Percentiles rank a stretch among this genome's conserved stretches.
These are phyloP conservation scores for Holothuria glaberrima DNA, from an alignment of 35 echinoderm and acorn worm species.

Conservation along the genomic window DNA sequence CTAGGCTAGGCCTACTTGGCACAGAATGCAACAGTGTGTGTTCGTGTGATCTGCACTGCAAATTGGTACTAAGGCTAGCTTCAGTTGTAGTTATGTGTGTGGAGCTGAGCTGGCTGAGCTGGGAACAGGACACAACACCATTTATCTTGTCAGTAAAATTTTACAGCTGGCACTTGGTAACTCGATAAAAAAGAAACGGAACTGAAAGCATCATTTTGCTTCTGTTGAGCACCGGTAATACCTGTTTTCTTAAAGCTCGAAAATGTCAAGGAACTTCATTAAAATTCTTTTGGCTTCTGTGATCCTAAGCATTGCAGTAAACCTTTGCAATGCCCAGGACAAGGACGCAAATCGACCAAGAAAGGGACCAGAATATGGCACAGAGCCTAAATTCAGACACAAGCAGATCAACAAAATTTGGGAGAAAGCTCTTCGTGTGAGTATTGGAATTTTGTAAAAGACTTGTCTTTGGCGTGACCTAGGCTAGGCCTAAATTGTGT, in stretches of 20 bases:
- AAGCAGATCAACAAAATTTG: conserved; percentile 34
- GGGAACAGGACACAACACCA: no score
- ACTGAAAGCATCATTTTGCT: background rate
- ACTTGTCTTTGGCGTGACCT: no score
- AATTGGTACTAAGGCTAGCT: no score
- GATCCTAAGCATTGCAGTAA: background rate
- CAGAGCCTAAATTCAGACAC: conserved; percentile 15
- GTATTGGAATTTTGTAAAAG: background rate
- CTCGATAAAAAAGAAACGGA: background rate
- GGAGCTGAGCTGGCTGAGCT: no score
- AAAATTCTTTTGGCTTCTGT: background rate
- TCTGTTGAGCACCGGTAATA: background rate
- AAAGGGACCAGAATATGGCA: conserved; percentile 1
- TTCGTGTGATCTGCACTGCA: no score
- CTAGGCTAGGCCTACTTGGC: no score
- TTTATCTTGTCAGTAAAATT: no score
- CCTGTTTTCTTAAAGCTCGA: background rate
- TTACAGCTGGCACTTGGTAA: no score
- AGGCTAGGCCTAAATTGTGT: no score
- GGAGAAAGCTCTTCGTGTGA: conserved; percentile 29
- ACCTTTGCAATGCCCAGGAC: background rate
- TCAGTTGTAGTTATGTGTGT: no score
- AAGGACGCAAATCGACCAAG: background rate
- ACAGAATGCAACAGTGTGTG: no score
- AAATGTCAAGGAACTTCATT: background rate